phyloP scores from a whole-genome alignment of 2,888 invertebrate genomes.

The Melanostoma scalare region DNA sequence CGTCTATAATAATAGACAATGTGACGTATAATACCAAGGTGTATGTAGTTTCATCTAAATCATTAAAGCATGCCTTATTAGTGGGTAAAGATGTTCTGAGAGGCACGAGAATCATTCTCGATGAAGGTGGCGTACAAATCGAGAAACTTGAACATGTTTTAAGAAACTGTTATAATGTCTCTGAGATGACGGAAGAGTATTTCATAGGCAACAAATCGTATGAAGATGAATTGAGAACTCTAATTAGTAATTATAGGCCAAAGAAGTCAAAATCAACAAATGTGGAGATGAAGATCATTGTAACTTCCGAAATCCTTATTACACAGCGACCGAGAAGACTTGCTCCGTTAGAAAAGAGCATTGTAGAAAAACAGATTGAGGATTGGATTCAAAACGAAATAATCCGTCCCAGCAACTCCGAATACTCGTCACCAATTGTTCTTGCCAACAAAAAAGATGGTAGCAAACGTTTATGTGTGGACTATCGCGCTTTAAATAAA shows the following conservation, averaged over 20 bases:
- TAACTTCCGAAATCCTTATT: conserved; percentile 73
- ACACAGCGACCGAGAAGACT: conserved; percentile 74
- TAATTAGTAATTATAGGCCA: background rate
- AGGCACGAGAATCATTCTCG: background rate
- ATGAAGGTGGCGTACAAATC: background rate
- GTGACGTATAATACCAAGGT: background rate
- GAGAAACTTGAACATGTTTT: background rate
- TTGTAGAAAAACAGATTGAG: conserved; percentile 74
- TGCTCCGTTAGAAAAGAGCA: conserved; percentile 70
- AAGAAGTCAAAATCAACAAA: background rate
- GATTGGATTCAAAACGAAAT: conserved; percentile 74
- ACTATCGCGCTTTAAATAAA: conserved; percentile 74
- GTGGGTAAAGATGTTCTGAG: background rate
- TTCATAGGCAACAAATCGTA: too few species aligned
- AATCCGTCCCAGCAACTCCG: conserved; percentile 51
- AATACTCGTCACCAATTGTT: conserved; percentile 73
- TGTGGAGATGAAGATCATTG: background rate
- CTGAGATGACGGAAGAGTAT: too few species aligned
- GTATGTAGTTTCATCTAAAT: background rate
- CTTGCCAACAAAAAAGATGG: conserved; percentile 73
- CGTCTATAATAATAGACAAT: too few species aligned
- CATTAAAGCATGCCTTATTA: background rate
- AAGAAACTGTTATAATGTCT: too few species aligned
- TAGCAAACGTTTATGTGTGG: conserved; percentile 75
- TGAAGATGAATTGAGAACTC: too few species aligned